These are phyloP conservation scores for Megaceryle torquata DNA, from an alignment of 2,113 vertebrate species.

Conservation along the genomic window DNA sequence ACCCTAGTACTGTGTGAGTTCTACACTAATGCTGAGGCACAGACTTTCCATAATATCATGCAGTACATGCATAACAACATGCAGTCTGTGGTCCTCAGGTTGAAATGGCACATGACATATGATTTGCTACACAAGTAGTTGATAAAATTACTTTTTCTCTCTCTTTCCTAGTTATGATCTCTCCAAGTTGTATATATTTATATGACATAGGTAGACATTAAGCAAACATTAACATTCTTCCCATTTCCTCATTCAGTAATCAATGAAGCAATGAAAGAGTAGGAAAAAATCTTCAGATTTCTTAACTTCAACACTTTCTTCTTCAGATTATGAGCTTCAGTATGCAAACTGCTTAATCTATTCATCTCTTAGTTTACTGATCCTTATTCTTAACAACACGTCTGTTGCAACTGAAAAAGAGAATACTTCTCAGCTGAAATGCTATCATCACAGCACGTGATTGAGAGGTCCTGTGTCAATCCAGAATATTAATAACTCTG, in stretches of 20 bases:
- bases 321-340: neutral
- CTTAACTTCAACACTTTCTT: neutral
- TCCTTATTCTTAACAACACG: neutral
- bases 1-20: neutral
- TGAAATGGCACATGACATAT: neutral
- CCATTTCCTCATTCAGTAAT: neutral
- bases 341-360: neutral
- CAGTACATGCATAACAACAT: rapidly evolving
- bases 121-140: neutral
- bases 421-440: neutral
- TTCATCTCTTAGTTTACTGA: neutral
- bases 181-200: neutral
- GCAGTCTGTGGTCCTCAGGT: neutral
- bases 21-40: neutral
- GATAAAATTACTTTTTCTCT: neutral
- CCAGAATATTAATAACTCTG: neutral
- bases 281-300: neutral
- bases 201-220: neutral
- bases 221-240: neutral
- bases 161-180: neutral
- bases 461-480: neutral
- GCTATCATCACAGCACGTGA: neutral
- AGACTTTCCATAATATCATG: neutral
- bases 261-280: neutral
- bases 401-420: neutral